Base-by-base conservation (phyloP, 2,113 vertebrate genomes). In the Arothron firmamentum region DNA sequence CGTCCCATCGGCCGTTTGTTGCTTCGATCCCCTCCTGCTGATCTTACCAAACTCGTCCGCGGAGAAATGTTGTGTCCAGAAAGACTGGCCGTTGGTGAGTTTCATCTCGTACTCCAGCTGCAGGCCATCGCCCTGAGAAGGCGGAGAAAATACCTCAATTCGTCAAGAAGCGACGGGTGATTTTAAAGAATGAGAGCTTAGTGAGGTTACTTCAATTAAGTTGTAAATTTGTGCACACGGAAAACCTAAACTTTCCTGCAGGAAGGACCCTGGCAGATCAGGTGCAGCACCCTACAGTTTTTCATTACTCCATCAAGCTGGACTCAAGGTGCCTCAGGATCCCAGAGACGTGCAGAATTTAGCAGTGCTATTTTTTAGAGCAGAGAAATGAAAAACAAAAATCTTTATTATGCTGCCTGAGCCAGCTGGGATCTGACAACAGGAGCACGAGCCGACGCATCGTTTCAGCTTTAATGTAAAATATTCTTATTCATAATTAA, bases 41-140 rank as follows among this genome's bases (percentile, higher is more conserved):
- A 71, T 74, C 92, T 91, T 79, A 95, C 94, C 94, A 43, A 96
- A 96, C 69, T 96, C 94, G 50, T 96, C 94, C 0, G 94, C 94
- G 0, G 94, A 96, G 83, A 96, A 96, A 85, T 96, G 94, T 52
- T 91, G 88, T 0, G 93, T 96, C 94, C 94, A 96, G 74, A 96
- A 95, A 21, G 94, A 96, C 84, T 94, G 92, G 52, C 94, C 94
- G 0, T 96, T 96, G 67, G 93, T 96, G 67, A 96, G 91, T 16
- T 92, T 92, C 94, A 96, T 94, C 85, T 96, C 94, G 0, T 95
- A 96, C 75, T 96, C 93, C 84, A 96, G 78, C 87, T 92, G 91
- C 67, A 96, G 72, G 34, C 94, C 94, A 12, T 93, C 93, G 13
- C 93, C 93, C 94, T 96, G 85, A 4, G 11, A 45, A 34, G 28